Evolutionary conservation across 1,140 invertebrate genomes (phyloP), one percentile per base, ranked within the genome.

Genomic region (Papilio polytes): DNA sequence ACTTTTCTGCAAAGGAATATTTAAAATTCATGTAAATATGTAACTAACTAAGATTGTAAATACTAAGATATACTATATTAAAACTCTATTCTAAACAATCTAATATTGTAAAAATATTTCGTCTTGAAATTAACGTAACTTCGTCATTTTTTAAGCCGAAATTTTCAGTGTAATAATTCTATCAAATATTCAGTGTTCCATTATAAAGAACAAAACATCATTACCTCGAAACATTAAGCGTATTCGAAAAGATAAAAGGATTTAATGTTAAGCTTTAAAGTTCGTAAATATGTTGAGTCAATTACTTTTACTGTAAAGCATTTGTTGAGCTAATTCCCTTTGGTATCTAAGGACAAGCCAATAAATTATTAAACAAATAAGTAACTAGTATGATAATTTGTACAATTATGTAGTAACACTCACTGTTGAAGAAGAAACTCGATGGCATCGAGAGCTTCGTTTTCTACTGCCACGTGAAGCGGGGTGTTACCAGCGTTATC

Each of bases 401-500:
- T 36, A 48, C 46, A 48, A 3, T 7, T 15, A 53, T 18, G 6
- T 74, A 48, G 7, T 46, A 9, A 10, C 88, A 96, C 96, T 97
- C 95, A 98, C 97, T 96, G 95, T 86, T 97, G 95, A 4, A 98
- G 87, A 44, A 98, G 95, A 89, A 96, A 97, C 81, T 97, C 96
- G 13, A 98, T 95, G 0, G 96, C 96, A 18, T 97, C 96, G 18
- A 97, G 87, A 12, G 97, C 96, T 82, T 97, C 96, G 84, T 96
- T 96, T 91, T 97, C 96, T 0, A 98, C 97, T 2, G 98, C 98
- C 44, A 97, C 90, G 91, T 99, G 98, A 0, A 99, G 93, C 1
- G 98, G 97, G 1, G 98, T 98, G 86, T 98, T 98, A 0, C 97
- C 98, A 53, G 95, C 95, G 84, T 96, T 96, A 90, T 98, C 26